These are phyloP conservation scores for Caretta caretta DNA, from an alignment of 2,113 vertebrate genomes.

Conservation along the genomic window DNA sequence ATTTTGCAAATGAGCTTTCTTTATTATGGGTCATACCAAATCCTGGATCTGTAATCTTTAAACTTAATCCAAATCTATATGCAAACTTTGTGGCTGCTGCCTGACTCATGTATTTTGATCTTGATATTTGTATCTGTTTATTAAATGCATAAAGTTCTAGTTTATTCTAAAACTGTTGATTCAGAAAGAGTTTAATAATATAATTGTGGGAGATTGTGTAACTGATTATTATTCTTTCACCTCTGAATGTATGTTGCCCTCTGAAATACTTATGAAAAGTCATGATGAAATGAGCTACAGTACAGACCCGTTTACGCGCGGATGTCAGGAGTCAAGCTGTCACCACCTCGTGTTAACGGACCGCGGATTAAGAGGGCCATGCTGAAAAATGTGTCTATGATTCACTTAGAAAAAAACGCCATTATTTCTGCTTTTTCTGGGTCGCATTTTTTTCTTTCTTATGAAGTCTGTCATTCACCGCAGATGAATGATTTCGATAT, in stretches of 20 bases:
- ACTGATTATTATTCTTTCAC: background rate
- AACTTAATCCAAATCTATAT: background rate
- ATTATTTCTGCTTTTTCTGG: no score
- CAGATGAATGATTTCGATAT: no score
- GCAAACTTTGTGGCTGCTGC: conserved; percentile 7
- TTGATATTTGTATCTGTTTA: background rate
- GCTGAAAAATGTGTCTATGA: no score
- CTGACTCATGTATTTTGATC: background rate
- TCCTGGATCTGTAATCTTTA: conserved; percentile 10
- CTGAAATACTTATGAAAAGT: background rate
- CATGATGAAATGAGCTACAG: background rate
- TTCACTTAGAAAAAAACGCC: no score
- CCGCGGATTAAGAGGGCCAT: no score
- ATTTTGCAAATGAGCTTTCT: background rate
- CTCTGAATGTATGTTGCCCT: background rate
- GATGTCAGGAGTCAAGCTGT: no score
- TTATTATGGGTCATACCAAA: background rate
- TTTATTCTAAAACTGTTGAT: background rate
- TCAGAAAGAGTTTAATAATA: background rate
- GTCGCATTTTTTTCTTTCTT: no score
- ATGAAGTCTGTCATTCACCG: no score
- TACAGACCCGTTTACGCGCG: no score
- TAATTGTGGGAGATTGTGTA: background rate
- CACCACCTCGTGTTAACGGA: no score
- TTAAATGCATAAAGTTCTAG: background rate